These are phyloP conservation scores for Pachyrhynchus sulphureomaculatus DNA, from an alignment of 1,140 invertebrate genomes.

Conservation along the genomic window DNA sequence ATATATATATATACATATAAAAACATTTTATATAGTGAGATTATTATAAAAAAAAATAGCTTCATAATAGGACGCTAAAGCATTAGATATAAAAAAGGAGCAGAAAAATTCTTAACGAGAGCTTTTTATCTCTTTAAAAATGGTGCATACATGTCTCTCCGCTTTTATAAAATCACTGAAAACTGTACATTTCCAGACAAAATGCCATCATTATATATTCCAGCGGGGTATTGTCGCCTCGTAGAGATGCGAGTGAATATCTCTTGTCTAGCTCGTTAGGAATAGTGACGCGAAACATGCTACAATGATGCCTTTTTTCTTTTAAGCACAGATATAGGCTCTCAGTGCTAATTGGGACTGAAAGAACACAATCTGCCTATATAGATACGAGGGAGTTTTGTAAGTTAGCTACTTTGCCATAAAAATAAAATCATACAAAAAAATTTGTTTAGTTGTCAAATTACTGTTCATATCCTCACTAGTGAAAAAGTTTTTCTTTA, in stretches of 20 bases:
- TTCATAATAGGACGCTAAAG: too few relatives aligned
- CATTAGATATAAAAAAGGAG: too few relatives aligned
- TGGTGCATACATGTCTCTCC: neutral
- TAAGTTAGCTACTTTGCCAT: too few relatives aligned
- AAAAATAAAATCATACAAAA: too few relatives aligned
- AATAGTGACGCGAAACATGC: conserved; percentile 17
- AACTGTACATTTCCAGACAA: neutral
- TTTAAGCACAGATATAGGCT: conserved; percentile 16
- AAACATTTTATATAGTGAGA: too few relatives aligned
- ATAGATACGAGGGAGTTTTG: too few relatives aligned
- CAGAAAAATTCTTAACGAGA: neutral
- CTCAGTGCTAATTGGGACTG: conserved; percentile 25
- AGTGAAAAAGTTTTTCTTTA: too few relatives aligned
- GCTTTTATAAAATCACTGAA: neutral
- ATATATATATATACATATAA: too few relatives aligned
- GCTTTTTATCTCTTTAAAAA: conserved; percentile 4
- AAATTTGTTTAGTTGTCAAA: too few relatives aligned
- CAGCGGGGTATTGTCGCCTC: neutral
- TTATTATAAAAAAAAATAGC: too few relatives aligned
- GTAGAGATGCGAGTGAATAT: conserved; percentile 15
- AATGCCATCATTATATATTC: neutral
- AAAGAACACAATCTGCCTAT: too few relatives aligned
- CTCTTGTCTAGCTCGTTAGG: conserved; percentile 24
- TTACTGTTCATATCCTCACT: too few relatives aligned
- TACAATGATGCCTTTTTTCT: conserved; percentile 23